Base-by-base conservation (phyloP, 2,888 invertebrate species). In the Julus scandinavius region DNA sequence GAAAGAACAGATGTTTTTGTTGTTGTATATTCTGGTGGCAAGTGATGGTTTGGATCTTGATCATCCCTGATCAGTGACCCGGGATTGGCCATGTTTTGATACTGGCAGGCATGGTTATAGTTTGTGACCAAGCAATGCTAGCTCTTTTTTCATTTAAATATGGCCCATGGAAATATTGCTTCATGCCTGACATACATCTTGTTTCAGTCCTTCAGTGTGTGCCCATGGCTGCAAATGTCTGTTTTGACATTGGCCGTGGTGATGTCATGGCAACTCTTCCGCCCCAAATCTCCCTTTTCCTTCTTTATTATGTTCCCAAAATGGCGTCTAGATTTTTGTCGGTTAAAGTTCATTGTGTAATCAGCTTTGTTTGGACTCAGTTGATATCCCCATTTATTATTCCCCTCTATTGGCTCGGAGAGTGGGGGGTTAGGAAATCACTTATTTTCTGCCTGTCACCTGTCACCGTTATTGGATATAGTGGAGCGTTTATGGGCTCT, bases 391-490 rank as follows among this genome's bases (percentile, higher is more conserved):
- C 50, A 50, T 50, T 63, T 20, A 63, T 63, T 63, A 63, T 63
- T 63, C 63, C 29, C 20, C 63, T 17, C 13, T 63, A 63, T 63
- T 63, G 63, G 63, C 63, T 20, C 63, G 20, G 20, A 4, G 63
- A 63, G 63, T 63, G 63, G 63, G 1, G 50, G 63, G 63, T 63
- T 63, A 63, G 63, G 63, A 63, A 63, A 63, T 63, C 63, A 63
- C 63, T 63, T 63, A 58, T 58, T 58, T 63, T 63, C 63, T 63
- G 63, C 63, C 20, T 63, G 63, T 63, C 63, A 63, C 20, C 63
- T 20, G 63, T 63, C 63, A 63, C 20, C n/a, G 63, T 63, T 63
- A 20, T 63, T 63, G 63, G 63, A 63, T 63, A 63, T 17, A 17
- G 58, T 17, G 58, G 15, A 63, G 63, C 63, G 63, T 63, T 63